These are phyloP conservation scores for Lydus trimaculatus DNA, from an alignment of 2,888 invertebrate species.

Conservation along the genomic window DNA sequence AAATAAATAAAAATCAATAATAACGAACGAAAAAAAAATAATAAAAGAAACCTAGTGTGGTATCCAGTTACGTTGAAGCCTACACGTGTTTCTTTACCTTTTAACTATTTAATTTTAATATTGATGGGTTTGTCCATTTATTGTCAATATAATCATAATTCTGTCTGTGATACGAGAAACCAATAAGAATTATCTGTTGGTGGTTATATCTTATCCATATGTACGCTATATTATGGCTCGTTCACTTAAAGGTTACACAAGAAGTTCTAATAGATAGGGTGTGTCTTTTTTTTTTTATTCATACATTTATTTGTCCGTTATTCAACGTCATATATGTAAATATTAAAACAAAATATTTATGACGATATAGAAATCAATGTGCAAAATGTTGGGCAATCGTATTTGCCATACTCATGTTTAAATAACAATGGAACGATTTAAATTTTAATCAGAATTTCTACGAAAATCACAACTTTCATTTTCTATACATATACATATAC, in stretches of 20 bases:
- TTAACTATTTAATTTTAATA: background rate
- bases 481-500: background rate
- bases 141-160: background rate
- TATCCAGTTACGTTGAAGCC: background rate
- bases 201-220: background rate
- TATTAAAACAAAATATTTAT: background rate
- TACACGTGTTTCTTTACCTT: background rate
- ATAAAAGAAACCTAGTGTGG: background rate
- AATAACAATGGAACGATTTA: background rate
- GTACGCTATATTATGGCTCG: background rate
- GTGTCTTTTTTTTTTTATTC: background rate
- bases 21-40: background rate
- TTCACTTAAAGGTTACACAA: background rate
- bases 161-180: background rate
- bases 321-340: background rate
- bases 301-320: background rate
- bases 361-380: background rate
- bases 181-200: background rate
- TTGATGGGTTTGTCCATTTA: background rate
- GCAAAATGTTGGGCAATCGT: background rate
- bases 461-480: background rate
- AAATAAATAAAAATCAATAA: background rate
- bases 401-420: background rate
- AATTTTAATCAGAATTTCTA: background rate
- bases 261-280: background rate